These are phyloP conservation scores for Pandemis cinnamomeana DNA, from an alignment of 2,888 invertebrate species.

Conservation along the genomic window DNA sequence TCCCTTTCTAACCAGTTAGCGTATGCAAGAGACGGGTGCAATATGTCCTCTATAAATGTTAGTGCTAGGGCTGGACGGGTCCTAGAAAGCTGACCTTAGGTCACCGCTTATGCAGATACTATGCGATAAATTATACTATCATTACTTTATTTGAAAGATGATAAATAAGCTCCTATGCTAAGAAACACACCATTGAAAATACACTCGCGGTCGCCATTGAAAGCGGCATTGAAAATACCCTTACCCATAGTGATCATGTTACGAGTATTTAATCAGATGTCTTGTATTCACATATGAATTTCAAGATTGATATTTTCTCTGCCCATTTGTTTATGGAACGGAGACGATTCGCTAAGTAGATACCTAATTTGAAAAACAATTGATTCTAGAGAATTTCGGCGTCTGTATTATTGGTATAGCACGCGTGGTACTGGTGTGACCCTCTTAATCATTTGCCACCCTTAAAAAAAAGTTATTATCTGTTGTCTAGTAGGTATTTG, in stretches of 20 bases:
- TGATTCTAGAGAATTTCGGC: too few species aligned
- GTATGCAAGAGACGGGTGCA: neutral
- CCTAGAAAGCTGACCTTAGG: slow-evolving; percentile 75
- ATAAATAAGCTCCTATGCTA: slow-evolving; percentile 6
- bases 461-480: too few species aligned
- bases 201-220: neutral
- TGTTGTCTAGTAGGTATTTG: too few species aligned
- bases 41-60: neutral
- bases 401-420: too few species aligned
- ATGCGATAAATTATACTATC: slow-evolving; percentile 34
- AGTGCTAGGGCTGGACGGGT: slow-evolving; percentile 58
- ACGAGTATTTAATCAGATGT: neutral
- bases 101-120: slow-evolving; percentile 50
- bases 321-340: too few species aligned
- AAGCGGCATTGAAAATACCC: neutral
- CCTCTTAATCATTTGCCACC: too few species aligned
- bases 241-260: slow-evolving; percentile 3
- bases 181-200: neutral
- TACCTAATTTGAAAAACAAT: too few species aligned
- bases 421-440: too few species aligned
- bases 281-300: neutral
- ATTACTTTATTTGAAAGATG: slow-evolving; percentile 25
- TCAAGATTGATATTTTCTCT: too few species aligned
- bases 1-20: slow-evolving; percentile 2
- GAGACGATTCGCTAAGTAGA: too few species aligned